phyloP scores from a whole-genome alignment of 2,888 invertebrate genomes.

The Dasysyrphus tricinctus region DNA sequence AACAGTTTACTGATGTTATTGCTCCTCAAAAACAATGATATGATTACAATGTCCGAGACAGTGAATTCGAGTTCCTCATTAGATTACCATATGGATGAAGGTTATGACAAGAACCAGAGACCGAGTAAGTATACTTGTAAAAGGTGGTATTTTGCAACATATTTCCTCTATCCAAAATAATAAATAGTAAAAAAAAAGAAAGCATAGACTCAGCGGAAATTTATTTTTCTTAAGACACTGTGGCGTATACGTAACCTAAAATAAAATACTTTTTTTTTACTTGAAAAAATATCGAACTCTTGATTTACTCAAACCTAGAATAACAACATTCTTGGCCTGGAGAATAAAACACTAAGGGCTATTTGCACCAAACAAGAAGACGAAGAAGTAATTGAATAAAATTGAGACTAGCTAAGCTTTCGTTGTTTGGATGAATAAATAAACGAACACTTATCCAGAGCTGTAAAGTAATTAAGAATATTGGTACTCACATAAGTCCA shows the following conservation, averaged over 20 bases:
- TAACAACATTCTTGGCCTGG: no score
- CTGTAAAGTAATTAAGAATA: no score
- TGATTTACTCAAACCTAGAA: no score
- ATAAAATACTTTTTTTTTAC: background rate
- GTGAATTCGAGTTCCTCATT: conserved; percentile 72
- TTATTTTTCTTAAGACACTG: background rate
- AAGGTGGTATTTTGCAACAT: background rate
- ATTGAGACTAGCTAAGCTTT: no score
- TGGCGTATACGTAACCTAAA: conserved; percentile 24
- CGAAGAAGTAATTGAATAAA: no score
- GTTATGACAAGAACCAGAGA: conserved; percentile 78
- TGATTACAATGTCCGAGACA: conserved; percentile 75
- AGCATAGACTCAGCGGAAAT: background rate
- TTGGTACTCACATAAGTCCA: no score
- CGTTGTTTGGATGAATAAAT: no score
- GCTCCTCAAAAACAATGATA: conserved; percentile 76
- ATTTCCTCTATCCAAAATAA: background rate
- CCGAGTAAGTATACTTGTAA: conserved; percentile 77
- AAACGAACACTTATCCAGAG: no score
- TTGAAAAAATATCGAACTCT: background rate
- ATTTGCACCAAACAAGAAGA: no score
- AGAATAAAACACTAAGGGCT: no score
- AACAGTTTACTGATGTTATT: conserved; percentile 76
- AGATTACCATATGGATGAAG: conserved; percentile 76
- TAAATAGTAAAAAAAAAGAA: background rate